These are phyloP conservation scores for Stomorhina lunata DNA, from an alignment of 2,888 invertebrate genomes.

Conservation along the genomic window DNA sequence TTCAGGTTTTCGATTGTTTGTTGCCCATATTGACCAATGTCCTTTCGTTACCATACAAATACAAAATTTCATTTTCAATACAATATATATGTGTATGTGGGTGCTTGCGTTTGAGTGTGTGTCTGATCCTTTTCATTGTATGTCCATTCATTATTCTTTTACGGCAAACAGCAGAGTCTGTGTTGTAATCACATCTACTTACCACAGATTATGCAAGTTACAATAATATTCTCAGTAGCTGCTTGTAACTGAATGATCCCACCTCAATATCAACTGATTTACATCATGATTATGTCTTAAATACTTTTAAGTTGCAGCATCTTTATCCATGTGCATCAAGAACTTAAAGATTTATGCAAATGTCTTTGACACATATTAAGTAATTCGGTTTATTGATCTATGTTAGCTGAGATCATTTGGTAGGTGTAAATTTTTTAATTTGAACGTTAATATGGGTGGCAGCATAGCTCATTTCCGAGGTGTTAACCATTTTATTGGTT, in stretches of 20 bases:
- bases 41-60: slow-evolving; percentile 27
- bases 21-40: slow-evolving; percentile 43
- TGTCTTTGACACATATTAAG: background rate
- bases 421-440: slow-evolving; percentile 75
- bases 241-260: slow-evolving; percentile 65
- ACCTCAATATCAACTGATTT: slow-evolving; percentile 8
- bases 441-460: slow-evolving; percentile 71
- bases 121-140: background rate
- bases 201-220: slow-evolving; percentile 77
- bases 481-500: slow-evolving; percentile 74
- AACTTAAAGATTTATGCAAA: background rate
- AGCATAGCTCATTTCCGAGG: slow-evolving; percentile 49
- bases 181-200: slow-evolving; percentile 75
- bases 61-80: background rate
- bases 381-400: background rate
- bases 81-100: background rate
- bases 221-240: slow-evolving; percentile 63
- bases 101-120: background rate
- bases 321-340: background rate
- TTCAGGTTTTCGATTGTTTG: slow-evolving; percentile 19
- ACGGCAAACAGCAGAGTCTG: no score
- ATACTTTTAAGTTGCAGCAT: slow-evolving; percentile 29
- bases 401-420: background rate
- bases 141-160: slow-evolving; percentile 47
- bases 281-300: slow-evolving; percentile 23